Conservation (phyloP, 2,113 vertebrate genomes). For the Coregonus clupeaformis region DNA sequence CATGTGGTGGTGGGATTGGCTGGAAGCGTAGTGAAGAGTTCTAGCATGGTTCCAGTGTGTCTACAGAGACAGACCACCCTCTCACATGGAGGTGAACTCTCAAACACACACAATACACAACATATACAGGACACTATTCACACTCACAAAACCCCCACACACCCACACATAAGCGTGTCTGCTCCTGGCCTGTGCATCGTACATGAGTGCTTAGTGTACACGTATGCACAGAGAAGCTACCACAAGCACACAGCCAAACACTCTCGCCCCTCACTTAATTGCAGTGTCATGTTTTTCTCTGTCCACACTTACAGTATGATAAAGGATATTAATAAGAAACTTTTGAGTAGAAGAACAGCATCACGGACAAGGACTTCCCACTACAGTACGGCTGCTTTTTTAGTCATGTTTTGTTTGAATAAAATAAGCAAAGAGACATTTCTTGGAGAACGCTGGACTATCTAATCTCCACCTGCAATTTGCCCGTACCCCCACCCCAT, state of each 20-base stretch:
- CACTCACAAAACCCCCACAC: constrained; percentile 55
- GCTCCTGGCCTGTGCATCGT: constrained; percentile 55
- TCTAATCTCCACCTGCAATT: constrained; percentile 50
- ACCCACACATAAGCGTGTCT: constrained; percentile 59
- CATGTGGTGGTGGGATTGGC: constrained; percentile 49
- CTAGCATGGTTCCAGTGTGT: constrained; percentile 61
- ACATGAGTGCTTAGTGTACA: constrained; percentile 64
- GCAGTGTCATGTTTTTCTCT: constrained; percentile 64
- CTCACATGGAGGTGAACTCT: constrained; percentile 17
- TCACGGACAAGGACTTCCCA: constrained; percentile 43
- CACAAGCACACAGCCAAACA: constrained; percentile 76
- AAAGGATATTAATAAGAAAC: constrained; percentile 31
- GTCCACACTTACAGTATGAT: constrained; percentile 51
- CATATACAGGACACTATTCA: constrained; percentile 10
- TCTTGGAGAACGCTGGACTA: constrained; percentile 54
- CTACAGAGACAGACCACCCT: constrained; percentile 20
- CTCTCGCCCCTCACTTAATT: constrained; percentile 47
- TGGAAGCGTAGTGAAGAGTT: constrained; percentile 53
- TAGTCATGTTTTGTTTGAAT: constrained; percentile 53
- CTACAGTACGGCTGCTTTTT: constrained; percentile 65
- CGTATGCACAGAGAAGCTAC: constrained; percentile 69
- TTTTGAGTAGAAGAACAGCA: constrained; percentile 57
- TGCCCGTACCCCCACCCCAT: constrained; percentile 7
- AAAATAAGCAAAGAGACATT: constrained; percentile 40
- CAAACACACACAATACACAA: no score